Evolutionary conservation across 2,888 invertebrate genomes (phyloP).

Genomic region (Caradrina kadenii): DNA sequence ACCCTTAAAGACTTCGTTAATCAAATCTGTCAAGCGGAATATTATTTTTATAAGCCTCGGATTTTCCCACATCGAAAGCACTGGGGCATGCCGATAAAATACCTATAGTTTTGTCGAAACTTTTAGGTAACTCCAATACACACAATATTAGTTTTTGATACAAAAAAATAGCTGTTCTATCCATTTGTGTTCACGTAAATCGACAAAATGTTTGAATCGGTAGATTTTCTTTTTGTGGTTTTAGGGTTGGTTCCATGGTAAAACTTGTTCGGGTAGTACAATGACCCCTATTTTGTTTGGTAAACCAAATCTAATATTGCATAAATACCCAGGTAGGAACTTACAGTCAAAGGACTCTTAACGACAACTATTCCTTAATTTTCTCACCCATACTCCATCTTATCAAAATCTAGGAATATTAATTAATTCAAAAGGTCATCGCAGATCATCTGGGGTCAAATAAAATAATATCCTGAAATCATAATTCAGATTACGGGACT

Average conservation of each 20-base stretch:
- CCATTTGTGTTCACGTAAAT: neutral
- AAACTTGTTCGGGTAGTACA: neutral
- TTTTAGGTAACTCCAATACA: neutral
- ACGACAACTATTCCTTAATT: neutral
- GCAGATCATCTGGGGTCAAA: neutral
- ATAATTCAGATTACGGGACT: slow-evolving; percentile 12
- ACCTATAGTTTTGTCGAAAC: slow-evolving; percentile 3
- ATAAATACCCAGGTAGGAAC: too few relatives aligned
- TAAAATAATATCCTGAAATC: neutral
- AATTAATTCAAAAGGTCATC: slow-evolving; percentile 3
- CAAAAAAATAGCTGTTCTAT: neutral
- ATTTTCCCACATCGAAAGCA: slow-evolving; percentile 27
- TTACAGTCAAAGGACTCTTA: neutral
- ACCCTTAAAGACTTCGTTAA: slow-evolving; percentile 42
- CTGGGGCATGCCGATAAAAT: slow-evolving; percentile 6
- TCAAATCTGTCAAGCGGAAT: slow-evolving; percentile 44
- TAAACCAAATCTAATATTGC: neutral
- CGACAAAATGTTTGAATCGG: neutral
- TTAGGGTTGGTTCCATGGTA: neutral
- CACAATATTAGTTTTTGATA: neutral
- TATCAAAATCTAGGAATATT: neutral
- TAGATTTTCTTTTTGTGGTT: neutral
- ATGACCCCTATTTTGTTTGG: neutral
- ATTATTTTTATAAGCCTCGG: slow-evolving; percentile 41
- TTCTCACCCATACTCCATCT: neutral